Evolutionary conservation across 2,797 vertebrate genomes (phyloP).

Genomic region (Melanotaenia pygmaea): DNA sequence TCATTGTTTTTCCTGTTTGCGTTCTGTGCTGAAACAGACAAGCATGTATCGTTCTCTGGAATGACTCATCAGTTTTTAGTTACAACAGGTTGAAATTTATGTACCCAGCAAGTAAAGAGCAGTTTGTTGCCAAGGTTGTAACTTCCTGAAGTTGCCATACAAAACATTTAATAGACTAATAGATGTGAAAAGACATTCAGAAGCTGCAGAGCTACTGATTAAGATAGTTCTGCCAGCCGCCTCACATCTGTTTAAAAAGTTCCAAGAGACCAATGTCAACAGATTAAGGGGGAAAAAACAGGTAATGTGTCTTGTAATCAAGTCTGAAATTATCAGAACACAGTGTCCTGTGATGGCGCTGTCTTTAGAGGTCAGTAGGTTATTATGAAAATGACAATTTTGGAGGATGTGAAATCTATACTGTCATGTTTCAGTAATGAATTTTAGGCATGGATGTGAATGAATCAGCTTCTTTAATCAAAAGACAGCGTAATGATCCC

Average conservation of each 20-base stretch:
- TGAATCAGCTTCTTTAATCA: background rate
- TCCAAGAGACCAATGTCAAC: background rate
- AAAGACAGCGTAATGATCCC: background rate
- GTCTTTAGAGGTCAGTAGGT: background rate
- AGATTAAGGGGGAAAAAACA: background rate
- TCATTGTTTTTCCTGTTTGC: constrained; percentile 12
- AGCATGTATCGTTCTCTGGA: background rate
- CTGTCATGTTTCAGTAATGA: background rate
- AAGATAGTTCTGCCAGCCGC: too few species aligned
- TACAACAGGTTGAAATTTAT: background rate
- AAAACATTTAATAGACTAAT: too few species aligned
- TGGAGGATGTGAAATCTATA: too few species aligned
- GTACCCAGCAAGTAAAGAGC: constrained; percentile 7
- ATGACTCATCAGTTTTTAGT: constrained; percentile 19
- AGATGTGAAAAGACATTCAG: too few species aligned
- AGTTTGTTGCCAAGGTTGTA: background rate
- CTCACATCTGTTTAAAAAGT: background rate
- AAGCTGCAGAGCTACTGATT: too few species aligned
- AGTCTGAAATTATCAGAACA: background rate
- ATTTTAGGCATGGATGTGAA: background rate
- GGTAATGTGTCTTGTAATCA: background rate
- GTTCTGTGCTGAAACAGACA: background rate
- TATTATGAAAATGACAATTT: too few species aligned
- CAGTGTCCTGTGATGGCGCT: background rate
- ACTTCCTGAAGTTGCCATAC: too few species aligned